A percentile compares a stretch with the other conserved stretches of the same genome.
These are phyloP conservation scores for Ischnura elegans DNA, from an alignment of 2,888 invertebrate species.

Conservation along the genomic window DNA sequence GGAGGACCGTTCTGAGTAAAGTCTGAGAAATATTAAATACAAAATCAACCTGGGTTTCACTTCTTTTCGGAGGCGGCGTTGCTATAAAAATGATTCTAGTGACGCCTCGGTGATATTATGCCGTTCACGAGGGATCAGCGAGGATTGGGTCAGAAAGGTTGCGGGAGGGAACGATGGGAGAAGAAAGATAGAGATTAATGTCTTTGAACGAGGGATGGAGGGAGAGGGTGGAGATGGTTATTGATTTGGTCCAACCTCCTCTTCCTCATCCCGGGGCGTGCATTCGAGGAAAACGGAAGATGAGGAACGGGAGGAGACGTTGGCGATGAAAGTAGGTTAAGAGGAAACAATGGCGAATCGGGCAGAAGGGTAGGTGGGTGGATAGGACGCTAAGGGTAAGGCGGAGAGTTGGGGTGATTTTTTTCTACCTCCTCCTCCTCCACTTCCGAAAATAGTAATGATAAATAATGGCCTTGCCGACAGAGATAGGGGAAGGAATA, in stretches of 20 bases:
- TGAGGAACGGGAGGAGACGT: not conserved
- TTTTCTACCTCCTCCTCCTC: not conserved
- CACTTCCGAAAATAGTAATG: slow-evolving; percentile 2
- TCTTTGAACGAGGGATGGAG: not conserved
- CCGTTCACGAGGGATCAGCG: not conserved
- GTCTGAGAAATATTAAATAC: no score
- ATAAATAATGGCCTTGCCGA: slow-evolving; percentile 31
- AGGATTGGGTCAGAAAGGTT: not conserved
- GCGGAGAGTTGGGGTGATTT: not conserved
- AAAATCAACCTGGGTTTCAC: no score
- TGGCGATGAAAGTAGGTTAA: slow-evolving; percentile 41
- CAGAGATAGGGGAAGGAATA: not conserved
- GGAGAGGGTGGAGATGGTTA: not conserved
- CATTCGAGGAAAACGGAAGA: slow-evolving; percentile 32
- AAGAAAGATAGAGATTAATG: slow-evolving; percentile 51
- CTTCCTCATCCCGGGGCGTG: slow-evolving; percentile 19
- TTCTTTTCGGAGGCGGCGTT: no score
- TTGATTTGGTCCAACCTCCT: slow-evolving; percentile 40
- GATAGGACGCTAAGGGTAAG: not conserved
- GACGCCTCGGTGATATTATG: not conserved
- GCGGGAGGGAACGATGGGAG: not conserved
- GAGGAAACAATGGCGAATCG: not conserved
- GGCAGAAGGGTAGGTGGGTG: not conserved
- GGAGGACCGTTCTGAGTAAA: no score
- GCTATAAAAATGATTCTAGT: no score